phyloP scores from a whole-genome alignment of 2,797 vertebrate genomes.

The Halcyon smyrnensis region DNA sequence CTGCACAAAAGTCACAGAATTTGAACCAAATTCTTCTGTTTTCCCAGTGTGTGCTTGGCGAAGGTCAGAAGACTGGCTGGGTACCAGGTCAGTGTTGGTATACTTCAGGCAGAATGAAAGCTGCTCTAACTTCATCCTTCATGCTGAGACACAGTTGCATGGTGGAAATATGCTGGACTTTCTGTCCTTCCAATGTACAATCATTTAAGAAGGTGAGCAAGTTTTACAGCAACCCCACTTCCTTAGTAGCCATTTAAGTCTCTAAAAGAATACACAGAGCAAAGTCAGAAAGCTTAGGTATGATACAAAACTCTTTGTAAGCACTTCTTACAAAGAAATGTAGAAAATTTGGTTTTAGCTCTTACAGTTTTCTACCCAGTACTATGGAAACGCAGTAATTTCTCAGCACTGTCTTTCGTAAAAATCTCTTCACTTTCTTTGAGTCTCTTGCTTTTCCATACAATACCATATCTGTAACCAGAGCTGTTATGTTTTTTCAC shows the following conservation, averaged over 20 bases:
- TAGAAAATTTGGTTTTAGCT: not conserved
- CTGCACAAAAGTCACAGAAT: not conserved
- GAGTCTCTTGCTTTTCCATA: not conserved
- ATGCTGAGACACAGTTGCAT: not conserved
- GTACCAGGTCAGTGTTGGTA: not conserved
- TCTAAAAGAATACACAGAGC: not conserved
- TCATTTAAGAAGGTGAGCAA: not conserved
- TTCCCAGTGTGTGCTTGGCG: not conserved
- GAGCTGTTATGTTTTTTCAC: not conserved
- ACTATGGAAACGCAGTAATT: not conserved
- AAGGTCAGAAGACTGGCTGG: not conserved
- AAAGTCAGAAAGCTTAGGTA: not conserved
- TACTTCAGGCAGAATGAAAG: not conserved
- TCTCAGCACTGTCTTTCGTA: not conserved
- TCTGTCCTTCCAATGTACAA: not conserved
- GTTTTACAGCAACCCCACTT: not conserved
- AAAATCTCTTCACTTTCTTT: not conserved
- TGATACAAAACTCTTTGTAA: not conserved
- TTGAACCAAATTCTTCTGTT: not conserved
- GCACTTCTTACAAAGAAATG: not conserved
- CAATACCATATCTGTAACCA: not conserved
- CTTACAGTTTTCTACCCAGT: not conserved
- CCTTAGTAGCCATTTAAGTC: not conserved
- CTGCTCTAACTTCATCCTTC: not conserved
- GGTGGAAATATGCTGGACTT: not conserved